A percentile compares a stretch with the other conserved stretches of the same genome.
These are phyloP conservation scores for Metalampra italica DNA, from an alignment of 2,888 invertebrate species.

Conservation along the genomic window DNA sequence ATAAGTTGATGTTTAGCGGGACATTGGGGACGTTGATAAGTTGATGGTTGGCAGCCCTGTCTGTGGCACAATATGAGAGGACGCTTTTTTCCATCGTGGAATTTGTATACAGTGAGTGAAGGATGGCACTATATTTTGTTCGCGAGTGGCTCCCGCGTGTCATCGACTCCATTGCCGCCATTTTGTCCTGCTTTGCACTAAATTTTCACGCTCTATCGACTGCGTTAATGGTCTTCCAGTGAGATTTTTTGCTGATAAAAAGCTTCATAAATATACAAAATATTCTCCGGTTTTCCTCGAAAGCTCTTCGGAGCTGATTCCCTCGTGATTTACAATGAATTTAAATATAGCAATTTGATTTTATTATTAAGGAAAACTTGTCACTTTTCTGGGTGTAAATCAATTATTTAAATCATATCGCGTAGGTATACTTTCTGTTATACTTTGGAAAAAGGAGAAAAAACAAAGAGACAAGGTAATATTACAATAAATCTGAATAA, in stretches of 20 bases:
- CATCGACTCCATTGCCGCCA: constrained; percentile 25
- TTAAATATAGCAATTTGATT: neutral
- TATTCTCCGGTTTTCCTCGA: constrained; percentile 13
- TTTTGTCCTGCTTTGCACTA: constrained; percentile 32
- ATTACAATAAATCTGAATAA: too few relatives aligned
- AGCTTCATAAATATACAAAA: constrained; percentile 21
- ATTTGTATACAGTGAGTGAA: constrained; percentile 31
- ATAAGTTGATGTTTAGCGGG: too few relatives aligned
- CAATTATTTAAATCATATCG: constrained; percentile 20
- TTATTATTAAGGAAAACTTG: neutral
- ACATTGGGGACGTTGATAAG: too few relatives aligned
- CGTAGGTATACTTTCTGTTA: too few relatives aligned
- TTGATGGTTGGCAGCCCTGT: too few relatives aligned
- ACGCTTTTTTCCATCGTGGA: constrained; percentile 21
- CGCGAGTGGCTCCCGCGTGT: constrained; percentile 22
- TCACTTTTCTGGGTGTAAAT: constrained; percentile 12
- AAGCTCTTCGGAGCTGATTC: constrained; percentile 1
- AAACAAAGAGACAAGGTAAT: too few relatives aligned
- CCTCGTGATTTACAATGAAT: constrained; percentile 13
- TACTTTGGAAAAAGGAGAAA: too few relatives aligned
- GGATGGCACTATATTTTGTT: constrained; percentile 25
- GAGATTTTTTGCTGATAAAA: constrained; percentile 31
- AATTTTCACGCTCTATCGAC: constrained; percentile 41
- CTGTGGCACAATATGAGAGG: constrained; percentile 19
- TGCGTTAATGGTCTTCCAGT: constrained; percentile 30